These are phyloP conservation scores for Epistrophella euchroma DNA, from an alignment of 2,888 invertebrate genomes.

Conservation along the genomic window DNA sequence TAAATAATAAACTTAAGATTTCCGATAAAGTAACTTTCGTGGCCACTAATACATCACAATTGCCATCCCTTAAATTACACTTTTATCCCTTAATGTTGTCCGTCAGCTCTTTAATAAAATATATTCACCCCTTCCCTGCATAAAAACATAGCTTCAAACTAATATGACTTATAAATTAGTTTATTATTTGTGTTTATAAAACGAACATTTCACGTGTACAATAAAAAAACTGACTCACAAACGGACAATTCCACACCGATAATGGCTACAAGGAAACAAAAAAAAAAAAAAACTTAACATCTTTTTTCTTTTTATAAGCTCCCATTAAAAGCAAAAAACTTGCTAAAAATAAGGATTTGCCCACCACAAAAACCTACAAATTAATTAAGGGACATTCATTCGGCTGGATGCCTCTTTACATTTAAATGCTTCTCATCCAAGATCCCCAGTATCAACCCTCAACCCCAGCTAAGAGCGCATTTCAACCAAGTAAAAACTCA, in stretches of 20 bases:
- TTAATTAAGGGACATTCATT: conserved; percentile 66
- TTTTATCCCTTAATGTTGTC: background rate
- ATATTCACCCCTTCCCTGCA: no score
- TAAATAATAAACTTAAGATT: background rate
- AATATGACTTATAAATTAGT: conserved; percentile 24
- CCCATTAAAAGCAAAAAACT: conserved; percentile 23
- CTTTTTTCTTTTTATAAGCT: conserved; percentile 12
- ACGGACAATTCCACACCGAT: background rate
- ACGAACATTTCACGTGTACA: background rate
- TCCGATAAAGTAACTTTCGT: background rate
- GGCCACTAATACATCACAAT: background rate
- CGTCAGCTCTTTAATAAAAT: background rate
- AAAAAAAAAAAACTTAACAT: background rate
- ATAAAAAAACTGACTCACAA: background rate
- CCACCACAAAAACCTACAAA: conserved; percentile 53
- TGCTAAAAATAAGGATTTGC: conserved; percentile 21
- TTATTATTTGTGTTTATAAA: conserved; percentile 1
- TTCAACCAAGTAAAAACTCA: conserved; percentile 35
- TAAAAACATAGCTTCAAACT: no score
- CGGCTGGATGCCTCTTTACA: conserved; percentile 47
- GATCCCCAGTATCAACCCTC: background rate
- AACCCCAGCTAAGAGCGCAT: conserved; percentile 4
- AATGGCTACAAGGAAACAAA: conserved; percentile 20
- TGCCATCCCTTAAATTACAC: conserved; percentile 1
- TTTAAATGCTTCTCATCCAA: conserved; percentile 43